Percentiles rank a stretch among this genome's conserved stretches.
phyloP scores from a whole-genome alignment of 2,888 invertebrate genomes.

The Pycnomerus fuliginosus region DNA sequence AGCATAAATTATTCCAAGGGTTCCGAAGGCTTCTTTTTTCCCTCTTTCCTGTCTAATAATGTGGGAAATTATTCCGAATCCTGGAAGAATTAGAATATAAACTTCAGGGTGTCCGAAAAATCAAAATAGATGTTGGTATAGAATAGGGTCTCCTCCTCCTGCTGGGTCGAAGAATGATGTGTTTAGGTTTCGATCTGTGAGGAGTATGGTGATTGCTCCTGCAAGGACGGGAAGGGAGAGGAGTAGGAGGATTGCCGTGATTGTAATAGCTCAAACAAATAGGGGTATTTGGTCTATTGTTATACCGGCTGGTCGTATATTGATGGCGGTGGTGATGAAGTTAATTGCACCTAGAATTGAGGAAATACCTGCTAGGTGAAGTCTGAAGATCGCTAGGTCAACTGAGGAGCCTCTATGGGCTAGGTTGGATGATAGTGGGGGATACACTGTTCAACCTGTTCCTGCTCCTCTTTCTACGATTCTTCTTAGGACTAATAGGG shows the following conservation, averaged over 20 bases:
- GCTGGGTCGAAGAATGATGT: constrained; percentile 79
- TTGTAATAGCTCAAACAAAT: constrained; percentile 72
- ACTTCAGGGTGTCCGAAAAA: constrained; percentile 88
- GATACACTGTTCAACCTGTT: constrained; percentile 78
- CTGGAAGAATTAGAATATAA: constrained; percentile 82
- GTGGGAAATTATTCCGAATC: constrained; percentile 80
- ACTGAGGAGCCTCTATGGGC: constrained; percentile 68
- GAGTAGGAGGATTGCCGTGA: constrained; percentile 65
- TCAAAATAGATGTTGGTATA: constrained; percentile 84
- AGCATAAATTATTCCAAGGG: constrained; percentile 79
- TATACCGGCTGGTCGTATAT: constrained; percentile 65
- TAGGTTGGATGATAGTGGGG: constrained; percentile 64
- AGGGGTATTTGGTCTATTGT: constrained; percentile 66
- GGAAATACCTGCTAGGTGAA: constrained; percentile 73
- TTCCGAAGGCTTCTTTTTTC: constrained; percentile 73
- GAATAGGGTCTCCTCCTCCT: constrained; percentile 77
- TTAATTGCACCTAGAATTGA: constrained; percentile 77
- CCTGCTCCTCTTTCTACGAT: constrained; percentile 70
- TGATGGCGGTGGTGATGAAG: constrained; percentile 75
- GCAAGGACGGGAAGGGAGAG: constrained; percentile 75
- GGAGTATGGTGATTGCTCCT: constrained; percentile 75
- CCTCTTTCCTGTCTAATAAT: constrained; percentile 73
- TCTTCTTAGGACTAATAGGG: constrained; percentile 58
- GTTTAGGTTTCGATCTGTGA: constrained; percentile 79
- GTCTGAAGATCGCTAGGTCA: constrained; percentile 74